Percentiles rank a stretch among this genome's conserved stretches.
Evolutionary conservation across 2,888 invertebrate species (phyloP).

Genomic region (Cataglyphis altisquamis): DNA sequence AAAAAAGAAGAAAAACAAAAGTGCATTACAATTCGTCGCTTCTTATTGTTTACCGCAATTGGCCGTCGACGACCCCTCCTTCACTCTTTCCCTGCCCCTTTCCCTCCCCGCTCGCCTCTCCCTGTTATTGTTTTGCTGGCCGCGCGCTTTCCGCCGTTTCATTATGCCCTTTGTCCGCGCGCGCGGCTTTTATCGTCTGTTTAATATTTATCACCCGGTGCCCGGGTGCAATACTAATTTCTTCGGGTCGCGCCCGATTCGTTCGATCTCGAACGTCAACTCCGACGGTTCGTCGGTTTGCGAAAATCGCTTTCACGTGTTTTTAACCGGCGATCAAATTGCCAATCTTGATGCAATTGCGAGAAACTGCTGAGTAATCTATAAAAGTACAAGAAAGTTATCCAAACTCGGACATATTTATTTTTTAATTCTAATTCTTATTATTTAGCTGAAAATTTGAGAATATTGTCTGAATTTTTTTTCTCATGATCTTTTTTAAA

Average conservation of each 20-base stretch:
- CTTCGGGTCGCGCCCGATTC: conserved; percentile 64
- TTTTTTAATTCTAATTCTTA: no score
- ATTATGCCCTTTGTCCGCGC: conserved; percentile 66
- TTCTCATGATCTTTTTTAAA: no score
- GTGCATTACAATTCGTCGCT: conserved; percentile 67
- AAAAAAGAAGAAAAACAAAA: conserved; percentile 36
- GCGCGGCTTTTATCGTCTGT: conserved; percentile 63
- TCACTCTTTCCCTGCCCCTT: neutral
- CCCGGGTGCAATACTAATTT: conserved; percentile 59
- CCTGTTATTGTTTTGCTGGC: conserved; percentile 61
- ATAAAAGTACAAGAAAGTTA: neutral
- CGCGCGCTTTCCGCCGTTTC: conserved; percentile 63
- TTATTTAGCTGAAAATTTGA: no score
- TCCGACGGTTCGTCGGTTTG: conserved; percentile 52
- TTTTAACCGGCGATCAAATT: conserved; percentile 39
- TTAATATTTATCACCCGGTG: conserved; percentile 62
- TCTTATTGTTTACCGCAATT: conserved; percentile 75
- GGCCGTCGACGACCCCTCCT: conserved; percentile 36
- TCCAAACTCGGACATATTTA: neutral
- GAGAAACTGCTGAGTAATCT: neutral
- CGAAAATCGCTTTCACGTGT: conserved; percentile 32
- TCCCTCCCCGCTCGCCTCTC: conserved; percentile 21
- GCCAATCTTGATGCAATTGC: conserved; percentile 35
- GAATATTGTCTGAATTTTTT: no score
- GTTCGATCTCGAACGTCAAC: conserved; percentile 71